A percentile compares a stretch with the other conserved stretches of the same genome.
phyloP scores from a whole-genome alignment of 1,140 invertebrate species.

The Lepidotrigona ventralis region DNA sequence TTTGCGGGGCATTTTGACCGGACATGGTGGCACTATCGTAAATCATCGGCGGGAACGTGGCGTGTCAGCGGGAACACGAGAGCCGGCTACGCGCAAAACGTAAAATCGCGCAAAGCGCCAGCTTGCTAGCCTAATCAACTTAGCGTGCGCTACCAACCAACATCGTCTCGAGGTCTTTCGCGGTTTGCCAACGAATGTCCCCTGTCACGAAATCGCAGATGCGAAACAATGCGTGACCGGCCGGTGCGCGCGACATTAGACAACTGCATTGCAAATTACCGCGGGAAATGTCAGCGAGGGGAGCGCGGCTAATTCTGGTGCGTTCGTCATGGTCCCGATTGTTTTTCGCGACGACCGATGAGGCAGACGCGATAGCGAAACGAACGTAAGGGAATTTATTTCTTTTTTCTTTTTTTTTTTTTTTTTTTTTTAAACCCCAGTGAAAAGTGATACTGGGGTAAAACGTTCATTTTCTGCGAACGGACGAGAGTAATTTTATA shows the following conservation, averaged over 20 bases:
- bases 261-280: constrained; percentile 37
- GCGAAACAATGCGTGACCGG: constrained; percentile 45
- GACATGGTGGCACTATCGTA: neutral
- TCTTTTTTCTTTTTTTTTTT: neutral
- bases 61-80: constrained; percentile 8
- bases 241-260: constrained; percentile 19
- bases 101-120: constrained; percentile 25
- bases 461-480: neutral
- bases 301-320: constrained; percentile 22
- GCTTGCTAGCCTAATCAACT: constrained; percentile 24
- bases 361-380: too few relatives aligned
- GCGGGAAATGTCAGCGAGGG: neutral
- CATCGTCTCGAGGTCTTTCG: constrained; percentile 30
- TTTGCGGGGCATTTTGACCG: neutral
- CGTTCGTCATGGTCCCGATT: neutral
- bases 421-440: neutral
- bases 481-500: neutral
- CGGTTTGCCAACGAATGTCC: constrained; percentile 36
- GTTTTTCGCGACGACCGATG: neutral
- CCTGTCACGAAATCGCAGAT: constrained; percentile 32
- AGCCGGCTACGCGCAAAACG: neutral
- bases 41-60: neutral
- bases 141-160: constrained; percentile 1
- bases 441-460: neutral
- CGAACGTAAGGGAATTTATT: neutral